These are phyloP conservation scores for Melipona quadrifasciata DNA, from an alignment of 1,140 invertebrate genomes.

Conservation along the genomic window DNA sequence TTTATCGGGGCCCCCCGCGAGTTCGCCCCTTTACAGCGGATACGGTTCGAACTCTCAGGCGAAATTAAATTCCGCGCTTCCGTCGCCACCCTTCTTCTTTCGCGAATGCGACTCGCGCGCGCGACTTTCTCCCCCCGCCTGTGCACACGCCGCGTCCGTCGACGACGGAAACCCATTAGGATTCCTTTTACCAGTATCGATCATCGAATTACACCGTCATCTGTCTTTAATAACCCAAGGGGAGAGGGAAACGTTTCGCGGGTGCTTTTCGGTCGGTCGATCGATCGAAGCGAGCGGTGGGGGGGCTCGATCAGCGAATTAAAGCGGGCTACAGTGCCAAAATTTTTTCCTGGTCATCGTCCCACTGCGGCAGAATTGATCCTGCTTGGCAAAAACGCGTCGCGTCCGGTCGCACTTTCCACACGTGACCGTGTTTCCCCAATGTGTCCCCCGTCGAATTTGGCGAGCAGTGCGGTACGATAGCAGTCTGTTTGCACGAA, in stretches of 20 bases:
- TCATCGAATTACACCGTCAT: slow-evolving; percentile 38
- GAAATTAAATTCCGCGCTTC: slow-evolving; percentile 60
- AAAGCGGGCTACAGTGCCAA: background rate
- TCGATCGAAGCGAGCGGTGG: no score
- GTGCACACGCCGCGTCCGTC: background rate
- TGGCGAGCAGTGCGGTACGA: no score
- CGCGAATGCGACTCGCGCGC: slow-evolving; percentile 5
- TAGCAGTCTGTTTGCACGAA: no score
- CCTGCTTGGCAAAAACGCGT: background rate
- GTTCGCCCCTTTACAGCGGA: background rate
- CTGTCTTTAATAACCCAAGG: background rate
- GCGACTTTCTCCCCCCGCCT: background rate
- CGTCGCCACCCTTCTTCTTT: slow-evolving; percentile 11
- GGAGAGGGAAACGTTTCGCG: background rate
- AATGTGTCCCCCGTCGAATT: no score
- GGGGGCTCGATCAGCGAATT: slow-evolving; percentile 9
- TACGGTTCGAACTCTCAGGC: slow-evolving; percentile 19
- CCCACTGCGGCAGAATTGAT: slow-evolving; percentile 15
- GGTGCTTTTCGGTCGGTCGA: background rate
- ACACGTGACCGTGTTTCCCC: no score
- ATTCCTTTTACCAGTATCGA: slow-evolving; percentile 2
- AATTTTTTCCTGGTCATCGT: background rate
- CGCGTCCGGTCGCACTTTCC: background rate
- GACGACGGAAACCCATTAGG: slow-evolving; percentile 29
- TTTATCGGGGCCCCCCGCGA: slow-evolving; percentile 37